phyloP scores from a whole-genome alignment of 2,113 vertebrate species.

The Shinisaurus crocodilurus region DNA sequence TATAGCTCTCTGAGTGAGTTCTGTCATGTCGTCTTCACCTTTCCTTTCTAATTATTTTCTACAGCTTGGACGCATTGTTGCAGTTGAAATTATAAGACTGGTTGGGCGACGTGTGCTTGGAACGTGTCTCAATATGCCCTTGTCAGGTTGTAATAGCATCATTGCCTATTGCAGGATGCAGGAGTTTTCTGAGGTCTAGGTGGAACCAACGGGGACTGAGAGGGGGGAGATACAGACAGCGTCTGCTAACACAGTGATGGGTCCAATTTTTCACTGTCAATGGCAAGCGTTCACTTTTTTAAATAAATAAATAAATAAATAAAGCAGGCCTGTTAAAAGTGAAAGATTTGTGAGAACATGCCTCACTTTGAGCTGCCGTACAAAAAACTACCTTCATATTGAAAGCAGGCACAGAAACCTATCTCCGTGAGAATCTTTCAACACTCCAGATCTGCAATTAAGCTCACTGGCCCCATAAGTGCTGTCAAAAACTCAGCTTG shows the following conservation, averaged over 20 bases:
- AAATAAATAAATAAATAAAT: no score
- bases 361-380: conserved; percentile 30
- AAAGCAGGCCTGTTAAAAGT: conserved; percentile 37
- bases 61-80: conserved; percentile 2
- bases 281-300: conserved; percentile 43
- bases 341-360: conserved; percentile 54
- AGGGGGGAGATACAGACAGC: background rate
- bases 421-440: conserved; percentile 43
- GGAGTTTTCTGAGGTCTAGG: conserved; percentile 23
- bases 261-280: conserved; percentile 66
- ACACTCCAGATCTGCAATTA: conserved; percentile 55
- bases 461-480: conserved; percentile 42
- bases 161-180: conserved; percentile 21
- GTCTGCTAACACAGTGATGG: conserved; percentile 38
- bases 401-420: conserved; percentile 35
- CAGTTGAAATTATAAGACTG: conserved; percentile 38
- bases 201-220: conserved; percentile 21
- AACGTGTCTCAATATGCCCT: conserved; percentile 49
- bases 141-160: conserved; percentile 36
- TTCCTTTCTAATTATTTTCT: conserved; percentile 37
- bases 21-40: conserved; percentile 11
- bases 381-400: conserved; percentile 20
- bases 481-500: conserved; percentile 49
- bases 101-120: background rate
- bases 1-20: conserved; percentile 18